phyloP scores from a whole-genome alignment of 2,797 vertebrate species.

The Leucoraja ocellata region DNA sequence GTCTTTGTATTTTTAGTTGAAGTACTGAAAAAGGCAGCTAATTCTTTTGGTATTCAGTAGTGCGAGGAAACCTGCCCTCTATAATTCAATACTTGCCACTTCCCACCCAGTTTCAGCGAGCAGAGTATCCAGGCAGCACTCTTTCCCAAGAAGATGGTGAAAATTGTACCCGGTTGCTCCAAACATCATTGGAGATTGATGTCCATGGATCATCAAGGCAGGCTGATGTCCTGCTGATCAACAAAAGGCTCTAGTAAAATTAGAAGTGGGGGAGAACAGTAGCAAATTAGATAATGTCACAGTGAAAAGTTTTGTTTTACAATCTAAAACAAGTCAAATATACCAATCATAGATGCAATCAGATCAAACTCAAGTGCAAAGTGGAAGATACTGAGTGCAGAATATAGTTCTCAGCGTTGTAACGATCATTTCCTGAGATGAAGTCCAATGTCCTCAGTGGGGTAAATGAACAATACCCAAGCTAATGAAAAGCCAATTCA shows the following conservation, averaged over 20 bases:
- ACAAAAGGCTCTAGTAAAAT: neutral
- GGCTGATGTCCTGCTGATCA: neutral
- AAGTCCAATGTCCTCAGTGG: no score
- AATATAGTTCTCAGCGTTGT: no score
- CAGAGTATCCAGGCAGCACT: neutral
- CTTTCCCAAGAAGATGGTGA: neutral
- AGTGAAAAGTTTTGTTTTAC: no score
- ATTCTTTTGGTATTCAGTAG: no score
- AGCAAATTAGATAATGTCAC: neutral
- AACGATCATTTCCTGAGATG: no score
- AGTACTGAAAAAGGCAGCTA: neutral
- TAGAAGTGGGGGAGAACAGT: neutral
- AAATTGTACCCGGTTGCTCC: neutral
- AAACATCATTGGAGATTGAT: neutral
- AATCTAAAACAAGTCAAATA: no score
- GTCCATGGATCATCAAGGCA: neutral
- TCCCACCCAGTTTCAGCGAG: neutral
- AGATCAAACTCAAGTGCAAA: no score
- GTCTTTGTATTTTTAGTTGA: neutral
- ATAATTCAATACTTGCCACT: neutral
- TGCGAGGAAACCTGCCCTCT: neutral
- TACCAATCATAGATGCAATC: no score
- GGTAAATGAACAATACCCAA: no score
- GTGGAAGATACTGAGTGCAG: no score
- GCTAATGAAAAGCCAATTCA: no score